phyloP scores from a whole-genome alignment of 2,888 invertebrate genomes.

The Diarsia mendica region DNA sequence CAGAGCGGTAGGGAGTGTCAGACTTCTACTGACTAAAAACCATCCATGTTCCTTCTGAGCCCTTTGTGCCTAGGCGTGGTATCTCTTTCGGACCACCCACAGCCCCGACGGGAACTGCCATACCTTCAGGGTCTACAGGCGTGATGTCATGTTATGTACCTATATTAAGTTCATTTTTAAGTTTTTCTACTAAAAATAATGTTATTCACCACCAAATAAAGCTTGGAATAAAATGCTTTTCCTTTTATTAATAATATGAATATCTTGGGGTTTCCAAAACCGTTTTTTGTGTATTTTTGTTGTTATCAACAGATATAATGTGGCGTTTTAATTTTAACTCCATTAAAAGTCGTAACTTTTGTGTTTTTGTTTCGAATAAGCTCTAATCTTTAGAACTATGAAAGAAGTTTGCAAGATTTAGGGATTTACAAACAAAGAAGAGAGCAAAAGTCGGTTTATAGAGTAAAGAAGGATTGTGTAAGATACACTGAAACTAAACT shows the following conservation, averaged over 20 bases:
- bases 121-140: no score
- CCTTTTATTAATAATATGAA: background rate
- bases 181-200: no score
- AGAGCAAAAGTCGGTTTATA: background rate
- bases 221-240: background rate
- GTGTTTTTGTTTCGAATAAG: constrained; percentile 42
- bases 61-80: no score
- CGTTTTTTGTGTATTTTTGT: constrained; percentile 19
- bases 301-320: constrained; percentile 19
- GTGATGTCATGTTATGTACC: no score
- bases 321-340: constrained; percentile 52
- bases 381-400: constrained; percentile 29
- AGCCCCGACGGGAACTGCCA: no score
- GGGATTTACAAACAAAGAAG: constrained; percentile 33
- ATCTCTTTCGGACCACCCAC: no score
- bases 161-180: no score
- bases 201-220: background rate
- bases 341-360: constrained; percentile 44
- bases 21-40: no score
- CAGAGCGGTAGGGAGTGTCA: no score
- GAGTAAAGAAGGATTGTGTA: constrained; percentile 9
- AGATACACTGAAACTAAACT: background rate
- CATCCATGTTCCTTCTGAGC: no score
- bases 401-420: constrained; percentile 45
- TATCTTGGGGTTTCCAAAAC: constrained; percentile 3